A percentile compares a stretch with the other conserved stretches of the same genome.
phyloP scores from a whole-genome alignment of 2,888 invertebrate species.

The Andrena bucephala region DNA sequence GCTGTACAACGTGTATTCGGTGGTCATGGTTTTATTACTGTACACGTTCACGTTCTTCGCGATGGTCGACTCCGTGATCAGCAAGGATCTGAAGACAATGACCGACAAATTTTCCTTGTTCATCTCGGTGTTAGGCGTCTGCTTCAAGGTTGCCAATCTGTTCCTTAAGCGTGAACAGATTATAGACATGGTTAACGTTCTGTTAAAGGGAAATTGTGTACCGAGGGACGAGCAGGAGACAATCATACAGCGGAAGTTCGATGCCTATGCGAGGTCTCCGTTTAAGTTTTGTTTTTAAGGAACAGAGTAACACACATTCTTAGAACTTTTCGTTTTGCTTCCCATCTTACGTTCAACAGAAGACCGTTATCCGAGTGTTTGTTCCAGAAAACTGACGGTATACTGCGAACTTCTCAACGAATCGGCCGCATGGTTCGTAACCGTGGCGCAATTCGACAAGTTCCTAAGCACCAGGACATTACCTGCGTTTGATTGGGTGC shows the following conservation, averaged over 20 bases:
- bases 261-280: slow-evolving; percentile 62
- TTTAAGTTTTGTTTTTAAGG: slow-evolving; percentile 10
- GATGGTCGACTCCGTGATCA: slow-evolving; percentile 43
- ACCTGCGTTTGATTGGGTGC: slow-evolving; percentile 56
- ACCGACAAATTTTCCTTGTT: slow-evolving; percentile 67
- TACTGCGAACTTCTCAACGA: slow-evolving; percentile 67
- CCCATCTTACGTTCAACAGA: too few relatives aligned
- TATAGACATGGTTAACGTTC: slow-evolving; percentile 51
- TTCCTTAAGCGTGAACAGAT: slow-evolving; percentile 54
- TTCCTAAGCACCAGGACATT: slow-evolving; percentile 22
- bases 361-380: neutral
- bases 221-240: slow-evolving; percentile 57
- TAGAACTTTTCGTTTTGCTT: too few relatives aligned
- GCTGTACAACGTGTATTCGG: slow-evolving; percentile 58
- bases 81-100: slow-evolving; percentile 51
- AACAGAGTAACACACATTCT: too few relatives aligned
- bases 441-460: slow-evolving; percentile 30
- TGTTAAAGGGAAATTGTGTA: slow-evolving; percentile 45
- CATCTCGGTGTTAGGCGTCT: slow-evolving; percentile 66
- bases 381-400: slow-evolving; percentile 51
- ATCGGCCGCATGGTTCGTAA: slow-evolving; percentile 41
- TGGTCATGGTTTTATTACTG: slow-evolving; percentile 47
- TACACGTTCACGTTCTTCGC: slow-evolving; percentile 43
- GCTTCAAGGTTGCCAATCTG: slow-evolving; percentile 64
- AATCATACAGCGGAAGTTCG: slow-evolving; percentile 57